Evolutionary conservation across 2,797 vertebrate species (phyloP), one percentile per base, ranked within the genome.

Genomic region (Peromyscus melanophrys): DNA sequence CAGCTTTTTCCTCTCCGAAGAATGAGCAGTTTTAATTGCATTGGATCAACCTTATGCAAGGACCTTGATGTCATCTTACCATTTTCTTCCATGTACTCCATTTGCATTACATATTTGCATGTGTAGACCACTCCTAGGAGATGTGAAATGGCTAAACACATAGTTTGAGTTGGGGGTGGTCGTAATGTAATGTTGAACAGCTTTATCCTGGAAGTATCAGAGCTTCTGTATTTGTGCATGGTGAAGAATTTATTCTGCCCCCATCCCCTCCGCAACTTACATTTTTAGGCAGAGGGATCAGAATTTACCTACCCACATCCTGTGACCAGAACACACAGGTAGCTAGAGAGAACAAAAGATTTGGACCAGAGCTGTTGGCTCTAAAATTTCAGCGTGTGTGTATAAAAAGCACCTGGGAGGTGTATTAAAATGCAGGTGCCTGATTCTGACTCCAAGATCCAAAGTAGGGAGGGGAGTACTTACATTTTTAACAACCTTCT

Each of bases 11-110:
- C 25, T 86, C 49, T 89, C 59, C 67, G 23, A 40, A 80, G 14
- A 84, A 52, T 37, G 82, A 87, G 52, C 89, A 46, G 67, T 89
- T 97, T 89, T 96, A 92, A 96, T 96, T 96, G 90, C 27, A 69
- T 77, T 73, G 0, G 0, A 40, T 91, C 95, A 65, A 4, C 86
- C 37, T 89, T 96, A 61, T 69, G n/a, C 67, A n/a, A 52, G 73
- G 89, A 96, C 76, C 95, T 87, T 25, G 13, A 75, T 89, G 78
- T 29, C 73, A 43, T 88, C 69, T 69, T 59, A 86, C 87, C 12
- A 10, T 96, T 96, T 96, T 75, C 88, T 87, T 34, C 67, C 46
- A 52, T 37, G 2, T 46, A 6, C 90, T 87, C 52, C 0, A 12
- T 82, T 86, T 65, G 34, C n/a, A 49, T 21, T 23, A 67, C 31